Evolutionary conservation across 2,113 vertebrate genomes (phyloP).

Genomic region (Misgurnus anguillicaudatus): DNA sequence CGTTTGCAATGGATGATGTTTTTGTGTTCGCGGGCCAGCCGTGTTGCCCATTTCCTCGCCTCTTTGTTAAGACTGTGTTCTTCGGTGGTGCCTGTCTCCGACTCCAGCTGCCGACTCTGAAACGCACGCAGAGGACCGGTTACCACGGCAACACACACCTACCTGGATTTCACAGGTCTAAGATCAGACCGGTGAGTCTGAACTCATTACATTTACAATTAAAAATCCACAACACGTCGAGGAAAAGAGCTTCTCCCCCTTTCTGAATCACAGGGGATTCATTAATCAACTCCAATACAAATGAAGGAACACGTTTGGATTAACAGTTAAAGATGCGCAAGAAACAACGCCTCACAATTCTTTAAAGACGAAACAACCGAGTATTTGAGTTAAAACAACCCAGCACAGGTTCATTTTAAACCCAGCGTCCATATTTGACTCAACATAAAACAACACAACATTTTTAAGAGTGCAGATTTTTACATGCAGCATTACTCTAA

Average conservation of each 20-base stretch:
- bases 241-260: neutral
- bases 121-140: neutral
- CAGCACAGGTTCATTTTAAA: too few relatives aligned
- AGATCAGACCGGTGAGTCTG: neutral
- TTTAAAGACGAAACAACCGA: neutral
- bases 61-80: constrained; percentile 99
- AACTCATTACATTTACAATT: constrained; percentile 10
- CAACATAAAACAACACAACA: too few relatives aligned
- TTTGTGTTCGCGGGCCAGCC: constrained; percentile 94
- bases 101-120: constrained; percentile 94
- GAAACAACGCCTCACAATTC: neutral
- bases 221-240: neutral
- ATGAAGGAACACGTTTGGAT: neutral
- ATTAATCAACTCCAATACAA: neutral
- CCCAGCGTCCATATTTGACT: too few relatives aligned
- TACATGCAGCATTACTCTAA: too few relatives aligned
- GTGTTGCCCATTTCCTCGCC: constrained; percentile 95
- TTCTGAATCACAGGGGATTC: neutral
- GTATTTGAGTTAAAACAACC: too few relatives aligned
- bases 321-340: neutral
- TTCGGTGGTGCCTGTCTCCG: constrained; percentile 91
- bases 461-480: too few relatives aligned
- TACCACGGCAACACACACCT: constrained; percentile 7
- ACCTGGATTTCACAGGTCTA: constrained; percentile 1
- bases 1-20: constrained; percentile 90